These are phyloP conservation scores for Cyclura pinguis DNA, from an alignment of 2,797 vertebrate genomes.

Conservation along the genomic window DNA sequence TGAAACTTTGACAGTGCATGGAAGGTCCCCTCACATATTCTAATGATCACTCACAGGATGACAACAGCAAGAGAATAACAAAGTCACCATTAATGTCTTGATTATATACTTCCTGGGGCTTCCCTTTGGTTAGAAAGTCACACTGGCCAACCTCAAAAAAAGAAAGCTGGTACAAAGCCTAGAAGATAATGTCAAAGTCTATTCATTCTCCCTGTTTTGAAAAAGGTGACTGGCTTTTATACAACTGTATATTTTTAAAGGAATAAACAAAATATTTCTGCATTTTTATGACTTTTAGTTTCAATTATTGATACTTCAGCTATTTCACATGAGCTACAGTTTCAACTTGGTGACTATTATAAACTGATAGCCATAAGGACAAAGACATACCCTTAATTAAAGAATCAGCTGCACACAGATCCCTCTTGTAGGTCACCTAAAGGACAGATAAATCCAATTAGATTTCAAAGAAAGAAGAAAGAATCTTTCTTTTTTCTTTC, in stretches of 20 bases:
- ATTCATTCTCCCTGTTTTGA: background rate
- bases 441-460: slow-evolving; percentile 79
- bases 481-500: slow-evolving; percentile 65
- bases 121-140: background rate
- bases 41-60: background rate
- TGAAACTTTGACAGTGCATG: background rate
- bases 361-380: slow-evolving; percentile 69
- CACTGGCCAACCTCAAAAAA: background rate
- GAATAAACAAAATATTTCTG: slow-evolving; percentile 17
- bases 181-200: background rate
- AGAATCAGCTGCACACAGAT: slow-evolving; percentile 93
- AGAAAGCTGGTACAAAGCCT: background rate
- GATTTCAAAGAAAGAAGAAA: slow-evolving; percentile 74
- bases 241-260: background rate
- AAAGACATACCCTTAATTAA: slow-evolving; percentile 92
- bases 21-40: background rate
- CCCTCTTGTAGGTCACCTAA: slow-evolving; percentile 95
- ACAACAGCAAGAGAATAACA: background rate
- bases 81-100: background rate
- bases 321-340: slow-evolving; percentile 53
- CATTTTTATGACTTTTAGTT: slow-evolving; percentile 63
- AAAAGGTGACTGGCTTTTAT: background rate
- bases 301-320: slow-evolving; percentile 59
- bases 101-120: background rate
- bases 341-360: slow-evolving; percentile 62